A percentile compares a stretch with the other conserved stretches of the same genome.
Evolutionary conservation across 2,888 invertebrate species (phyloP).

Genomic region (Lasioglossum lativentre): DNA sequence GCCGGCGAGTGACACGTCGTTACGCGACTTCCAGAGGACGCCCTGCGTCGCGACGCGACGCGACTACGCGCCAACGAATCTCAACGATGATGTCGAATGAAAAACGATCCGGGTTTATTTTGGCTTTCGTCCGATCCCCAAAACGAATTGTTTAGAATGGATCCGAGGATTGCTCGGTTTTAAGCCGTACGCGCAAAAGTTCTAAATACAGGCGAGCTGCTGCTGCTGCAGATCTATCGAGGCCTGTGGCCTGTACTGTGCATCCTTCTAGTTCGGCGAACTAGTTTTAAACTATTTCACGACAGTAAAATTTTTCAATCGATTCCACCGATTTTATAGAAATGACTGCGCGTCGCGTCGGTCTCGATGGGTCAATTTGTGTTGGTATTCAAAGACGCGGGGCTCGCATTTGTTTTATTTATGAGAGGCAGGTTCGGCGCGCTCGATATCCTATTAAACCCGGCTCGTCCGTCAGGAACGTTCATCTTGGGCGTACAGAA

Average conservation of each 20-base stretch:
- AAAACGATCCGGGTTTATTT: constrained; percentile 28
- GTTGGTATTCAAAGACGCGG: not conserved
- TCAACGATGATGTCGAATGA: constrained; percentile 32
- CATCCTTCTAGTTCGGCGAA: too few relatives aligned
- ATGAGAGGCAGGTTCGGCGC: not conserved
- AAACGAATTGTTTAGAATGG: constrained; percentile 22
- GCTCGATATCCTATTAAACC: constrained; percentile 7
- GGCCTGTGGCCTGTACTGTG: too few relatives aligned
- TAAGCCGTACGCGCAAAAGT: not conserved
- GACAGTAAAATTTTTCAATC: not conserved
- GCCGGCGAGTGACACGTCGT: constrained; percentile 62
- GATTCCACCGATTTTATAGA: too few relatives aligned
- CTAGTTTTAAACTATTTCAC: not conserved
- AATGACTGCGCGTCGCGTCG: not conserved
- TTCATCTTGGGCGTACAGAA: not conserved
- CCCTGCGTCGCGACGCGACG: constrained; percentile 41
- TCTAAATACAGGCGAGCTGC: not conserved
- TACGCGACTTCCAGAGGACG: constrained; percentile 56
- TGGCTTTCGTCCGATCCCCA: not conserved
- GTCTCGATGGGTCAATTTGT: not conserved
- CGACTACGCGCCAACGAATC: constrained; percentile 42
- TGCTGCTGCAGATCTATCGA: not conserved
- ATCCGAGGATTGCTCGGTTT: not conserved
- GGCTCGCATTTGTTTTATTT: not conserved
- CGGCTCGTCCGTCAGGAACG: not conserved